Evolutionary conservation across 2,113 vertebrate species (phyloP).

Genomic region (Zosterops hypoxanthus): DNA sequence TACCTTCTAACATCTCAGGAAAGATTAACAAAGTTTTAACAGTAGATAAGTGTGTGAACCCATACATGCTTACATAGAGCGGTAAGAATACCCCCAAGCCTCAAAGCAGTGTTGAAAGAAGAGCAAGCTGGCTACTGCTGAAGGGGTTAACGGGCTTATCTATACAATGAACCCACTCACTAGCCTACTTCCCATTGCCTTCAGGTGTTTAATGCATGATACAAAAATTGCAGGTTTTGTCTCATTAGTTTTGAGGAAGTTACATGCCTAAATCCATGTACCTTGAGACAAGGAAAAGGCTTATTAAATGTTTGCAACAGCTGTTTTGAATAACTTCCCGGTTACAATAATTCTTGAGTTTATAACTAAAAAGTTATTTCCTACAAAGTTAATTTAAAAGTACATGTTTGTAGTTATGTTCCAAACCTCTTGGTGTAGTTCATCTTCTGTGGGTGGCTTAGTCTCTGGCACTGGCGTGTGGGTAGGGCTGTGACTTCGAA

Average conservation of each 20-base stretch:
- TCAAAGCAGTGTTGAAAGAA: neutral
- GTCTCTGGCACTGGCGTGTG: constrained; percentile 89
- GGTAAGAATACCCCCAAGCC: neutral
- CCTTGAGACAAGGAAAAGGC: neutral
- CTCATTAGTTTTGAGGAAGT: neutral
- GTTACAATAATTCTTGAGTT: neutral
- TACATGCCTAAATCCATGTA: neutral
- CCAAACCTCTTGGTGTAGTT: constrained; percentile 91
- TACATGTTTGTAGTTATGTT: neutral
- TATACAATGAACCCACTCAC: neutral
- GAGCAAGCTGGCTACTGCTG: neutral
- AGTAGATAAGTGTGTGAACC: neutral
- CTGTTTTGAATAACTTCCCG: neutral
- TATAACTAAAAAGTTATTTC: neutral
- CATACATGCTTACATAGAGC: rapidly evolving
- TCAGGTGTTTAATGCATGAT: neutral
- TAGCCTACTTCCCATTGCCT: neutral
- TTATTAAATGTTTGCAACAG: neutral
- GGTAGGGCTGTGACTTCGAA: constrained; percentile 93
- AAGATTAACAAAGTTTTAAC: neutral
- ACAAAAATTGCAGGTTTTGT: neutral
- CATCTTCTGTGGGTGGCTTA: constrained; percentile 92
- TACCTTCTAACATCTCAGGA: neutral
- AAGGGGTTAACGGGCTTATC: neutral
- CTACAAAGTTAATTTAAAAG: neutral